phyloP scores from a whole-genome alignment of 2,113 vertebrate species.

The Pogonocichla stellata region DNA sequence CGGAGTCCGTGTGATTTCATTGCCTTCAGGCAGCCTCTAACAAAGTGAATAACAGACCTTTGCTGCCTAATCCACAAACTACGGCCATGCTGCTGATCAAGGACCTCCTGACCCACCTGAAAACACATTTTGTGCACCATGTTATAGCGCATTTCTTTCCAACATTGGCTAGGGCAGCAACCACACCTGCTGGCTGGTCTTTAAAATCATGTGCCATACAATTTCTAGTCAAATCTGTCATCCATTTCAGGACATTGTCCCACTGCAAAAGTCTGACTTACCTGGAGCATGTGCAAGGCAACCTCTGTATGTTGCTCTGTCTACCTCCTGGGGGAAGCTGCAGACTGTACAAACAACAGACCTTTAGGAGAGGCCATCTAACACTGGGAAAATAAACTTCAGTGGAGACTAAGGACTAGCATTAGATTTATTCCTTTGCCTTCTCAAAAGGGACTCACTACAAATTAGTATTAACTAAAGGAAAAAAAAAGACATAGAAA shows the following conservation, averaged over 20 bases:
- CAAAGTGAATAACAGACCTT: not conserved
- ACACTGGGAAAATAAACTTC: not conserved
- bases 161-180: rapidly evolving
- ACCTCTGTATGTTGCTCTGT: not conserved
- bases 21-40: not conserved
- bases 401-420: not conserved
- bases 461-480: not conserved
- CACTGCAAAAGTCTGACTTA: not conserved
- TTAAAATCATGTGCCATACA: not conserved
- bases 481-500: not conserved
- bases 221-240: not conserved
- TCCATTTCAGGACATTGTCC: not conserved
- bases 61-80: not conserved
- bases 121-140: not conserved
- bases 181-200: not conserved
- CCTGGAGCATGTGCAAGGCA: not conserved
- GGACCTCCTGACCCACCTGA: not conserved
- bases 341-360: not conserved
- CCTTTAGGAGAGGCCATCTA: not conserved
- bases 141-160: not conserved
- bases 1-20: rapidly evolving
- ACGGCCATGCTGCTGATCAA: not conserved
- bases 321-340: not conserved
- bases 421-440: not conserved
- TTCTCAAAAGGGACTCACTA: not conserved